These are phyloP conservation scores for Eublepharis macularius DNA, from an alignment of 2,113 vertebrate genomes.

Conservation along the genomic window DNA sequence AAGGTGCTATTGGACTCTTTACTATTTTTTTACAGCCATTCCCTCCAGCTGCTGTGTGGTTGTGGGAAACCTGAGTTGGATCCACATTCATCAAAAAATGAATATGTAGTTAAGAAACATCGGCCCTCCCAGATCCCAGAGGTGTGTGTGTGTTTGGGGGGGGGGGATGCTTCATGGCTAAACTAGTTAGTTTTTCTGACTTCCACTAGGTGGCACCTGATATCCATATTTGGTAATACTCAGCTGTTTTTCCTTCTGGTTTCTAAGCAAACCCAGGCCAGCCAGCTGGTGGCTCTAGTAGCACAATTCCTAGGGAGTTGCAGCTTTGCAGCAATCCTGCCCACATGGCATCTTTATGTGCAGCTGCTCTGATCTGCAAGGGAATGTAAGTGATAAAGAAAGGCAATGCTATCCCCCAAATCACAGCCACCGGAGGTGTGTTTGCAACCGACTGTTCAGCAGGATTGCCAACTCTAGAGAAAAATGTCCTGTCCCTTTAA, in stretches of 20 bases:
- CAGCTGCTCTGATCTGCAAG: not conserved
- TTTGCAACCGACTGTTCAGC: too few relatives aligned
- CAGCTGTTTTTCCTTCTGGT: too few relatives aligned
- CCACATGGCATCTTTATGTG: not conserved
- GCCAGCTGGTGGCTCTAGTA: not conserved
- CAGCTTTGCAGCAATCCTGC: not conserved
- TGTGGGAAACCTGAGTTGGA: too few relatives aligned
- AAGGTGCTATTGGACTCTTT: too few relatives aligned
- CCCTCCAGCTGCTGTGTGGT: too few relatives aligned
- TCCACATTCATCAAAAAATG: too few relatives aligned
- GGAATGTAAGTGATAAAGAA: not conserved
- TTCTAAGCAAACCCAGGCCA: not conserved
- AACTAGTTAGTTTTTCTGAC: not conserved
- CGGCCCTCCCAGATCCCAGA: not conserved
- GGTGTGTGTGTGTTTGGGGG: not conserved
- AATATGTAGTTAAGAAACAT: too few relatives aligned
- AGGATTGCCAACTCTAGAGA: too few relatives aligned
- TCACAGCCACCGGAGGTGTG: not conserved
- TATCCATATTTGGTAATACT: not conserved
- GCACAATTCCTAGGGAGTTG: not conserved
- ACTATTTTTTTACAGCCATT: too few relatives aligned
- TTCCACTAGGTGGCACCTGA: not conserved
- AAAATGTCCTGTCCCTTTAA: too few relatives aligned
- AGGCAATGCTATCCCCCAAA: not conserved
- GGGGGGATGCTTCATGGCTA: too few relatives aligned